Conservation (phyloP, 2,797 vertebrate genomes). For the Parauchenoglanis ngamensis region DNA sequence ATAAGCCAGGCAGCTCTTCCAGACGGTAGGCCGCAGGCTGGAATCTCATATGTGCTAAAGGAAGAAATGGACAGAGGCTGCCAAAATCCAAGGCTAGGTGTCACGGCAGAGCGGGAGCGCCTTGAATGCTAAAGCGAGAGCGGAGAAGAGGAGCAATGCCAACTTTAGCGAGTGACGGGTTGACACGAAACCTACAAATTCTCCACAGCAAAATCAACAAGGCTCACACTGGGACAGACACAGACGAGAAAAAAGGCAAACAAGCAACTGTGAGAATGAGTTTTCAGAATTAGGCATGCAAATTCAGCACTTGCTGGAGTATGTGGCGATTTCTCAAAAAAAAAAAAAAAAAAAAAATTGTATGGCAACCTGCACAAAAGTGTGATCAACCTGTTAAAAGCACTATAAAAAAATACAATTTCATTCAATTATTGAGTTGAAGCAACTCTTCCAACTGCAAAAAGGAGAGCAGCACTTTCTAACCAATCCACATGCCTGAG, state of each 20-base stretch:
- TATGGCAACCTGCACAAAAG: background rate
- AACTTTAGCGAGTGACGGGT: background rate
- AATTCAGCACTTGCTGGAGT: background rate
- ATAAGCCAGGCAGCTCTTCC: slow-evolving; percentile 26
- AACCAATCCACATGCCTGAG: too few relatives aligned
- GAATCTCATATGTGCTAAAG: slow-evolving; percentile 34
- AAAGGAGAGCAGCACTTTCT: background rate
- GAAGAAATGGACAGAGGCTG: slow-evolving; percentile 22
- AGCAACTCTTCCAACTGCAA: background rate
- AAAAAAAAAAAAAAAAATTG: background rate
- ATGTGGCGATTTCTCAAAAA: background rate
- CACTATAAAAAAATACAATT: background rate
- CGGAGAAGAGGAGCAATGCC: background rate
- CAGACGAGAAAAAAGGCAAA: background rate
- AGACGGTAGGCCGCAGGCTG: slow-evolving; percentile 19
- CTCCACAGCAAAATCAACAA: background rate
- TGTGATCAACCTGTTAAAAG: background rate
- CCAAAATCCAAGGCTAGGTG: slow-evolving; percentile 36
- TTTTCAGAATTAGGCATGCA: background rate
- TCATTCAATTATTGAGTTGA: background rate
- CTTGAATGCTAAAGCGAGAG: background rate
- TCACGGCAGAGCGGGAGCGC: slow-evolving; percentile 1
- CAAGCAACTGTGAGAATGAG: background rate
- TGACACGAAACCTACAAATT: slow-evolving; percentile 11
- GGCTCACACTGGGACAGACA: background rate